phyloP scores from a whole-genome alignment of 2,113 vertebrate genomes.

The Melanostigma gelatinosum region DNA sequence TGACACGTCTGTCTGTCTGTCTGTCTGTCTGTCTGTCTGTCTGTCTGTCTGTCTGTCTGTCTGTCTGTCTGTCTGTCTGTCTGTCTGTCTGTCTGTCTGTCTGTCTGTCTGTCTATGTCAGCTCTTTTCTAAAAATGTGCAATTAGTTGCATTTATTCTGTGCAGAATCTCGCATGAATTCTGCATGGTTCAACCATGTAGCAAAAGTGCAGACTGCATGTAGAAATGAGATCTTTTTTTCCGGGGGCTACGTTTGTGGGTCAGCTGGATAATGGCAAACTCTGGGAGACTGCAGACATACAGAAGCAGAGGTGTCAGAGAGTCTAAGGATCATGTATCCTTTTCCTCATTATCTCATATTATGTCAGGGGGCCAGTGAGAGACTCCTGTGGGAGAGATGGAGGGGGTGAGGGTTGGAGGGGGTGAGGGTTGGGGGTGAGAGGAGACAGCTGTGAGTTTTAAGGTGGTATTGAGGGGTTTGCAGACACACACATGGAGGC shows the following conservation, averaged over 20 bases:
- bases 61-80: neutral
- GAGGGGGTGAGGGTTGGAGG: neutral
- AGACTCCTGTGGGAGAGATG: neutral
- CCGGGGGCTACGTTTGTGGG: neutral
- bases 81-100: neutral
- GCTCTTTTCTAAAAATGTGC: slow-evolving; percentile 14
- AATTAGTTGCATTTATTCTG: neutral
- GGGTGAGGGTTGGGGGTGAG: neutral
- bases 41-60: no score
- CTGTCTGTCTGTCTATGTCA: no score
- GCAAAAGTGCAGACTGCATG: neutral
- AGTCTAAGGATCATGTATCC: slow-evolving; percentile 58
- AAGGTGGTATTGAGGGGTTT: slow-evolving; percentile 44
- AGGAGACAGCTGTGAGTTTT: slow-evolving; percentile 21
- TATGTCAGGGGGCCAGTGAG: slow-evolving; percentile 61
- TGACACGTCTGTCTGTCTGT: neutral
- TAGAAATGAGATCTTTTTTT: neutral
- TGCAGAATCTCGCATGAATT: neutral
- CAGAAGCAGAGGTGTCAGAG: slow-evolving; percentile 60
- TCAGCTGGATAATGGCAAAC: slow-evolving; percentile 32
- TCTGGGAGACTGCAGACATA: slow-evolving; percentile 44
- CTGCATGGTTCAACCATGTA: neutral
- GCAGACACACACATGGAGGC: slow-evolving; percentile 12
- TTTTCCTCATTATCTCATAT: slow-evolving; percentile 69
- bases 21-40: no score